These are phyloP conservation scores for Aegypius monachus DNA, from an alignment of 2,113 vertebrate genomes.

Conservation along the genomic window DNA sequence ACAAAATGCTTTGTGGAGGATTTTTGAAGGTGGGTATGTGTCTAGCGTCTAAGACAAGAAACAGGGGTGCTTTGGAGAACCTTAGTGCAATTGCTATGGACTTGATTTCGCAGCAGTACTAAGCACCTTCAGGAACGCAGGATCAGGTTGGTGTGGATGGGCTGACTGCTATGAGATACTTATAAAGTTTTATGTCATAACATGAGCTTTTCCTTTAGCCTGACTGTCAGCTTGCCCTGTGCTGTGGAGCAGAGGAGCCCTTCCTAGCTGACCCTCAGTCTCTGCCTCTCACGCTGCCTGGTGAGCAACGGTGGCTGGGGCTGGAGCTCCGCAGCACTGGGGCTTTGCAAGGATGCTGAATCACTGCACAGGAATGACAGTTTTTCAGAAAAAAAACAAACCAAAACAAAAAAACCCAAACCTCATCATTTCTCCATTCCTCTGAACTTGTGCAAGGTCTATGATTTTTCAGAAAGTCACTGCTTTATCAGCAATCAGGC, in stretches of 20 bases:
- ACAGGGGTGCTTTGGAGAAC: neutral
- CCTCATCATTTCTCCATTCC: neutral
- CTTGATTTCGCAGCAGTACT: neutral
- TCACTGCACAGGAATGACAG: neutral
- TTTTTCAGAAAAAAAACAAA: neutral
- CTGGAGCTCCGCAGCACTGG: neutral
- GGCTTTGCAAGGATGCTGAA: neutral
- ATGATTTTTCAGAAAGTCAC: neutral
- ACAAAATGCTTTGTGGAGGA: neutral
- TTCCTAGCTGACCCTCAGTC: neutral
- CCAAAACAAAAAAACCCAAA: neutral
- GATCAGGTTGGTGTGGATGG: neutral
- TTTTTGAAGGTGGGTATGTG: neutral
- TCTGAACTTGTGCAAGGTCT: neutral
- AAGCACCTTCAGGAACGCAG: neutral
- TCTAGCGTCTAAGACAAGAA: neutral
- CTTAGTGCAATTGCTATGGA: rapidly evolving
- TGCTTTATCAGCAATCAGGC: neutral
- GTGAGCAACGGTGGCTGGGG: rapidly evolving
- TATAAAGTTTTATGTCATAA: neutral
- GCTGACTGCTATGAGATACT: rapidly evolving
- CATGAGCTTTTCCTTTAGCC: neutral
- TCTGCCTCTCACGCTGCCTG: neutral
- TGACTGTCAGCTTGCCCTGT: neutral
- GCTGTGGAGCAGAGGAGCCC: neutral